phyloP scores from a whole-genome alignment of 2,888 invertebrate species.

The Tachystola acroxantha region DNA sequence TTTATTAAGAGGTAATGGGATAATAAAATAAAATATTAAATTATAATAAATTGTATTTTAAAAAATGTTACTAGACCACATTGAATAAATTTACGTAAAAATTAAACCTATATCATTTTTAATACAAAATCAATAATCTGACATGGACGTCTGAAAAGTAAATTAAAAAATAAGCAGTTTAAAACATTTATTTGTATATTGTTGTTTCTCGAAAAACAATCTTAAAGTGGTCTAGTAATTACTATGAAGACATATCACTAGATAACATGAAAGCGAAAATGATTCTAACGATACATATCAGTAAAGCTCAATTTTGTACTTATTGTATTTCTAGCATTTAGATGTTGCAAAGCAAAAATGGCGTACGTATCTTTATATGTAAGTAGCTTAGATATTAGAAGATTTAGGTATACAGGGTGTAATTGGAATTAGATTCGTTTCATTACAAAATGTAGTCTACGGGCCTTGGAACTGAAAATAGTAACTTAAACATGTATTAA shows the following conservation, averaged over 20 bases:
- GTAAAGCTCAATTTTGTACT: slow-evolving; percentile 76
- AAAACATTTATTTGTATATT: no score
- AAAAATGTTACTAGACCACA: background rate
- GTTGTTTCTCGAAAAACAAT: no score
- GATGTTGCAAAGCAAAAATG: slow-evolving; percentile 66
- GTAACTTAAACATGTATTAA: no score
- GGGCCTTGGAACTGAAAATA: no score
- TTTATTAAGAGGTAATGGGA: background rate
- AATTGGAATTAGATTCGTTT: no score
- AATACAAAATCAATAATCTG: no score
- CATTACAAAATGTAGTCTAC: no score
- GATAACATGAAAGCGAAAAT: slow-evolving; percentile 30
- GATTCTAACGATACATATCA: slow-evolving; percentile 70
- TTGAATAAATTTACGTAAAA: no score
- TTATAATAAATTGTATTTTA: background rate
- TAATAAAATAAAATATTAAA: background rate
- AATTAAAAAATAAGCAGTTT: background rate
- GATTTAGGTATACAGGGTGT: slow-evolving; percentile 22
- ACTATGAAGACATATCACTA: slow-evolving; percentile 14
- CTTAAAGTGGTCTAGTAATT: background rate
- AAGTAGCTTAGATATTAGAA: slow-evolving; percentile 58
- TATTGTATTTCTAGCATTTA: slow-evolving; percentile 67
- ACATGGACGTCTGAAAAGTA: no score
- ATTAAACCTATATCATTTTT: no score
- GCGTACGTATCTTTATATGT: slow-evolving; percentile 46